phyloP scores from a whole-genome alignment of 64 coral and sea anemone genomes.

The Montipora capricornis region DNA sequence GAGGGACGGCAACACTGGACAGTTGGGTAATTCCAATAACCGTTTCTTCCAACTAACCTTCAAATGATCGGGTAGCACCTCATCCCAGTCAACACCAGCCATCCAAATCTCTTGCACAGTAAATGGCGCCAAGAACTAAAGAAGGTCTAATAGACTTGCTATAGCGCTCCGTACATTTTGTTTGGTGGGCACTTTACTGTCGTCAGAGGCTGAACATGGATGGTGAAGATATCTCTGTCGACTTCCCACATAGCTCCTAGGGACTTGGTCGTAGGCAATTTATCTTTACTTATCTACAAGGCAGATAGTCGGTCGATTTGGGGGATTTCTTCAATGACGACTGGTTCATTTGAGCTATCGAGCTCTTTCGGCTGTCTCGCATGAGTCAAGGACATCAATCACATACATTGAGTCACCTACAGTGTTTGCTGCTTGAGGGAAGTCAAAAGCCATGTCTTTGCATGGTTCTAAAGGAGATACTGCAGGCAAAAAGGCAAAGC shows the following conservation, averaged over 20 bases:
- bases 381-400: slow-evolving; percentile 40
- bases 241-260: slow-evolving; percentile 59
- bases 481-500: slow-evolving; percentile 40
- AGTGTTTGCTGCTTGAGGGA: slow-evolving; percentile 52
- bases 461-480: slow-evolving; percentile 63
- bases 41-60: not conserved
- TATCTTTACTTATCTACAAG: not conserved
- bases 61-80: slow-evolving; percentile 13
- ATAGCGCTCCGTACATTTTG: slow-evolving; percentile 10
- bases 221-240: slow-evolving; percentile 34
- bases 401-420: slow-evolving; percentile 50
- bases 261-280: not conserved
- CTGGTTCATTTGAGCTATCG: slow-evolving; percentile 38
- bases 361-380: slow-evolving; percentile 22
- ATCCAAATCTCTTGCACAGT: slow-evolving; percentile 62
- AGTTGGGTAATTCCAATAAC: no score
- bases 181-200: slow-evolving; percentile 2
- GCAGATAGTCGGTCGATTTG: slow-evolving; percentile 32
- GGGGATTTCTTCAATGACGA: slow-evolving; percentile 52
- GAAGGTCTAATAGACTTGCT: slow-evolving; percentile 29
- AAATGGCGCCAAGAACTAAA: slow-evolving; percentile 51
- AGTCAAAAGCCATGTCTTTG: slow-evolving; percentile 13
- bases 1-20: slow-evolving; percentile 43
- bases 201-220: slow-evolving; percentile 6
- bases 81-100: slow-evolving; percentile 44